Evolutionary conservation across 2,797 vertebrate species (phyloP).

Genomic region (Paedocypris micromegethes): DNA sequence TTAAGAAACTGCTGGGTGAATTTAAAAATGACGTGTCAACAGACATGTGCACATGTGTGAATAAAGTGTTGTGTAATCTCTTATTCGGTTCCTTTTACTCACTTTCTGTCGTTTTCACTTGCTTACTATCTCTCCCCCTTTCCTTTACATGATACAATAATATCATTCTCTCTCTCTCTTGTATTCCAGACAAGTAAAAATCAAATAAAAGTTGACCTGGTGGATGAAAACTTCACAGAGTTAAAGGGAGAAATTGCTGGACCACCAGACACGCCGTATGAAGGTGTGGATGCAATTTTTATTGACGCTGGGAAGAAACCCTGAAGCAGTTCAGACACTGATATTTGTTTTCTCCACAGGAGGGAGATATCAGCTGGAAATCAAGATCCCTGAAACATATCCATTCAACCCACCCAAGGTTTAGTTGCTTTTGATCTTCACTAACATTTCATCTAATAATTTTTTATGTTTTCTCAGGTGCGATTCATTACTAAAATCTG

Average conservation of each 20-base stretch:
- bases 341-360: conserved; percentile 60
- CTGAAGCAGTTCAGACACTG: not conserved
- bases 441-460: not conserved
- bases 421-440: too few species aligned
- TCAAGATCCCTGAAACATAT: conserved; percentile 99
- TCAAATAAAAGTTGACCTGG: conserved; percentile 99
- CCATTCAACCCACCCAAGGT: conserved; percentile 99
- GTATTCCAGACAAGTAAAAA: conserved; percentile 96
- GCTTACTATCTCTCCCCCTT: not conserved
- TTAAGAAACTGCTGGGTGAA: too few species aligned
- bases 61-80: too few species aligned
- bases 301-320: not conserved
- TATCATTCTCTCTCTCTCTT: not conserved
- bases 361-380: conserved; percentile 96
- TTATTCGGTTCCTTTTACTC: too few species aligned
- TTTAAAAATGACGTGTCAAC: too few species aligned
- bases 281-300: conserved; percentile 75
- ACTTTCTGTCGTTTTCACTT: not conserved
- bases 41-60: too few species aligned
- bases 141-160: not conserved
- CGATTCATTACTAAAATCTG: conserved; percentile 99
- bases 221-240: conserved; percentile 99
- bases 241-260: conserved; percentile 98
- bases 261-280: conserved; percentile 97
- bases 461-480: conserved; percentile 70